A percentile compares a stretch with the other conserved stretches of the same genome.
These are phyloP conservation scores for Danionella cerebrum DNA, from an alignment of 2,113 vertebrate species.

Conservation along the genomic window DNA sequence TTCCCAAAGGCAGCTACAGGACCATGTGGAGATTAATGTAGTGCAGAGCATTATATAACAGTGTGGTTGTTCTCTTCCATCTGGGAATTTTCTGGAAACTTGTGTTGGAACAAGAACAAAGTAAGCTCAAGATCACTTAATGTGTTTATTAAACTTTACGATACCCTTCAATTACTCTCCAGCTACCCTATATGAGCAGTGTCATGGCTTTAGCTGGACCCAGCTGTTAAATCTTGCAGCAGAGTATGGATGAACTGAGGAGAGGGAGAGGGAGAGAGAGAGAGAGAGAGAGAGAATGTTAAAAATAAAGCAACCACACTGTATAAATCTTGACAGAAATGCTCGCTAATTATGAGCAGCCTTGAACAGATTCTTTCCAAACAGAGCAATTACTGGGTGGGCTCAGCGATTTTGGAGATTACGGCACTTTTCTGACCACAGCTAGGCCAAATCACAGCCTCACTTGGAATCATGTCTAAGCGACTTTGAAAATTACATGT, in stretches of 20 bases:
- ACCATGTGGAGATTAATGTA: constrained; percentile 58
- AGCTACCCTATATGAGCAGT: constrained; percentile 17
- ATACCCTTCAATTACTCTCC: constrained; percentile 43
- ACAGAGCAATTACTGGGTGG: constrained; percentile 37
- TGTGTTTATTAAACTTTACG: constrained; percentile 52
- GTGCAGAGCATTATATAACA: constrained; percentile 65
- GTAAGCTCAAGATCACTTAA: constrained; percentile 48
- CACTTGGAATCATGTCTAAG: background rate
- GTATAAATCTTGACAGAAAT: constrained; percentile 49
- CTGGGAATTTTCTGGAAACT: constrained; percentile 47
- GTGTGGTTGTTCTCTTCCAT: constrained; percentile 55
- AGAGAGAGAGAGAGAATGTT: too few relatives aligned
- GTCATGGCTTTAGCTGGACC: constrained; percentile 32
- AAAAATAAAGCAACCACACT: constrained; percentile 23
- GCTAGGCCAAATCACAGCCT: background rate
- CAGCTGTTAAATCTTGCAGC: constrained; percentile 50
- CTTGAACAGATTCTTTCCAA: constrained; percentile 31
- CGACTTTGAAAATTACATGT: background rate
- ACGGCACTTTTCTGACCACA: constrained; percentile 43
- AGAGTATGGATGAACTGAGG: constrained; percentile 32
- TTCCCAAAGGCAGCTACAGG: constrained; percentile 65
- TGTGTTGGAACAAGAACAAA: constrained; percentile 56
- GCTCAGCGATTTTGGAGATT: constrained; percentile 30
- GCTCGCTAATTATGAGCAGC: constrained; percentile 36
- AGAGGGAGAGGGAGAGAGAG: too few relatives aligned